These are phyloP conservation scores for Mesorhabditis spiculigera DNA, from an alignment of 2,888 invertebrate species.

Conservation along the genomic window DNA sequence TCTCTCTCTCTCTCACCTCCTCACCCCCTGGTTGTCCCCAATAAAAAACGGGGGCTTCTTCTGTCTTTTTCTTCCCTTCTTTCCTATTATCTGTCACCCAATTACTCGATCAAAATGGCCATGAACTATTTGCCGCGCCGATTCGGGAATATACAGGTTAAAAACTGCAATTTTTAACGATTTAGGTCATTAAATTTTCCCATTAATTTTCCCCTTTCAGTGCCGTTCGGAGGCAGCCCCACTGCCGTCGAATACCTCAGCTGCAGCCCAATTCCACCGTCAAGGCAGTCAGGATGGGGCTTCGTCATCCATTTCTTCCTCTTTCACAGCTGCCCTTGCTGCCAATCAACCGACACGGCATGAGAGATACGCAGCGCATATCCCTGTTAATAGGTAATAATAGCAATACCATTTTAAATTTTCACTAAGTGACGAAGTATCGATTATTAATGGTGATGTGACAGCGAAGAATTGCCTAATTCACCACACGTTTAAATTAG, in stretches of 20 bases:
- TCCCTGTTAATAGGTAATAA: slow-evolving; percentile 38
- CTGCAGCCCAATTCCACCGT: not conserved
- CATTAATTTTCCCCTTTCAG: not conserved
- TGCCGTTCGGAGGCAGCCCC: not conserved
- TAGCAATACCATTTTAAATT: too few relatives aligned
- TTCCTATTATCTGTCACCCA: too few relatives aligned
- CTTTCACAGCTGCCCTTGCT: slow-evolving; percentile 40
- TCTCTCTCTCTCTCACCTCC: too few relatives aligned
- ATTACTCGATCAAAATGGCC: not conserved
- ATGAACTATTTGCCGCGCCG: not conserved
- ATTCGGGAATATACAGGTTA: slow-evolving; percentile 2
- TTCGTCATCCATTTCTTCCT: slow-evolving; percentile 12
- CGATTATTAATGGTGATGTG: too few relatives aligned
- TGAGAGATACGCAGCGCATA: slow-evolving; percentile 50
- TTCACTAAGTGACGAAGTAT: too few relatives aligned
- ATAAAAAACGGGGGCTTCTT: too few relatives aligned
- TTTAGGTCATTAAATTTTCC: not conserved
- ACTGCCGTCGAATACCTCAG: not conserved
- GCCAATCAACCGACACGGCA: slow-evolving; percentile 30
- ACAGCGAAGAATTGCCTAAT: too few relatives aligned
- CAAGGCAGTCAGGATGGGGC: not conserved
- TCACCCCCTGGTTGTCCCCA: too few relatives aligned
- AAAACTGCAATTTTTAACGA: not conserved
- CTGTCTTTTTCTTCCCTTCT: too few relatives aligned
- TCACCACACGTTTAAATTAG: too few relatives aligned